Conservation (phyloP, 2,797 vertebrate genomes). For the Naso thynnoides region DNA sequence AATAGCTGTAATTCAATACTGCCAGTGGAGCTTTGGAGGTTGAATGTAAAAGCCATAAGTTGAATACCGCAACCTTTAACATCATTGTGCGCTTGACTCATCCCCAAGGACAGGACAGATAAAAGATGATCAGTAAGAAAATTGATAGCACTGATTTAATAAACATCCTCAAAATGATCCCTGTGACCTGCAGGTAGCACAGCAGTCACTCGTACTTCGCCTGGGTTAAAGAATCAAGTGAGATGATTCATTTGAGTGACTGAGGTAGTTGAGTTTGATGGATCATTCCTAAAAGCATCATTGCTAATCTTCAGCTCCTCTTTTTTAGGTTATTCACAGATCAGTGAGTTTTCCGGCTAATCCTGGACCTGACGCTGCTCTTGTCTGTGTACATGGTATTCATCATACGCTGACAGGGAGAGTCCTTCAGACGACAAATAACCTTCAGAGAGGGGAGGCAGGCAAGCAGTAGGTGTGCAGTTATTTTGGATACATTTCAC, state of each 20-base stretch:
- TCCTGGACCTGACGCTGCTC: slow-evolving; percentile 98
- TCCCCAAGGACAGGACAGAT: slow-evolving; percentile 85
- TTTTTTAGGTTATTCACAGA: slow-evolving; percentile 99
- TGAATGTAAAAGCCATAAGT: slow-evolving; percentile 78
- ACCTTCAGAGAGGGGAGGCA: slow-evolving; percentile 97
- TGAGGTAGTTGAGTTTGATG: slow-evolving; percentile 99
- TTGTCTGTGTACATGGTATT: slow-evolving; percentile 99
- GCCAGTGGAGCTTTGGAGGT: slow-evolving; percentile 67
- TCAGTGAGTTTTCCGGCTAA: slow-evolving; percentile 99
- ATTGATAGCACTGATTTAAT: slow-evolving; percentile 88
- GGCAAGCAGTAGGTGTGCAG: slow-evolving; percentile 95
- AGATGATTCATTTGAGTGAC: slow-evolving; percentile 99
- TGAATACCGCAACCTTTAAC: slow-evolving; percentile 85
- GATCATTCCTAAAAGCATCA: slow-evolving; percentile 99
- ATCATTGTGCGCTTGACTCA: slow-evolving; percentile 83
- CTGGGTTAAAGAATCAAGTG: slow-evolving; percentile 92
- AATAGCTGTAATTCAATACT: slow-evolving; percentile 75
- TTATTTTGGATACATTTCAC: slow-evolving; percentile 99
- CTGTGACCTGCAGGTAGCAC: slow-evolving; percentile 84
- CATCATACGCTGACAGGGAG: slow-evolving; percentile 99
- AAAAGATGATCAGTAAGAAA: slow-evolving; percentile 88
- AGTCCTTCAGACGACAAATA: slow-evolving; percentile 99
- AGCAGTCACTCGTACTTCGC: slow-evolving; percentile 89
- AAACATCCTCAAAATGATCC: slow-evolving; percentile 86
- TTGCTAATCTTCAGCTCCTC: slow-evolving; percentile 99